Evolutionary conservation across 2,888 invertebrate genomes (phyloP), one percentile per base, ranked within the genome.

Genomic region (Caenorhabditis parvicauda): DNA sequence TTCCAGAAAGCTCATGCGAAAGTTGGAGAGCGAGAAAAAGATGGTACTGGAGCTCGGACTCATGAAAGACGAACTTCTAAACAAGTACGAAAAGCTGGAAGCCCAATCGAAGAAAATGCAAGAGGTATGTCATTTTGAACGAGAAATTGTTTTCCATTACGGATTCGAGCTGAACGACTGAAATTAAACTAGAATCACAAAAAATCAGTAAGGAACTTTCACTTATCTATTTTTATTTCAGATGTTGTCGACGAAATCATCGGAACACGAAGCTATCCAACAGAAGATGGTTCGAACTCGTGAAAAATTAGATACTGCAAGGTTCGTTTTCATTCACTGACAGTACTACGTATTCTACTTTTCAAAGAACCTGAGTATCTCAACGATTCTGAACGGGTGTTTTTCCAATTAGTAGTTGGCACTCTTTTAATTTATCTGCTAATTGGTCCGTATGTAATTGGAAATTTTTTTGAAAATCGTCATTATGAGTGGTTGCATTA

Each of bases 71-170:
- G 84, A 66, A n/a, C 38, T 48, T 7, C 42, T 49, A 27, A 29
- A 27, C 17, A 47, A 51, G 44, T 95, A 95, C 83, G 91, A 92
- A 0, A 86, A 95, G 35, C 86, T 95, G 14, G 90, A 95, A 50
- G 93, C 95, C 75, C 95, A 96, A 82, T 84, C 98, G 56, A 85
- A 93, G 2, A 95, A 96, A 82, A 95, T 96, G 68, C 93, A 94
- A 79, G 96, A 96, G 81, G 94, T 51, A 6, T 47, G 28, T 24
- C 14, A 24, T 12, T 37, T 48, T 41, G 6, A 7, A 4, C 14
- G 3, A 21, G 43, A 50, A 45, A n/a, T 46, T 48, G 21, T 19
- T 19, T n/a, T 6, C 12, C 12, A 35, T 19, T 32, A 22, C 12
- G 27, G 9, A 9, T 24, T 9, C 5, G 44, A 32, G 9, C 35